Percentiles rank a stretch among this genome's conserved stretches.
These are phyloP conservation scores for Formicarius rufipectus DNA, from an alignment of 2,113 vertebrate species.

Conservation along the genomic window DNA sequence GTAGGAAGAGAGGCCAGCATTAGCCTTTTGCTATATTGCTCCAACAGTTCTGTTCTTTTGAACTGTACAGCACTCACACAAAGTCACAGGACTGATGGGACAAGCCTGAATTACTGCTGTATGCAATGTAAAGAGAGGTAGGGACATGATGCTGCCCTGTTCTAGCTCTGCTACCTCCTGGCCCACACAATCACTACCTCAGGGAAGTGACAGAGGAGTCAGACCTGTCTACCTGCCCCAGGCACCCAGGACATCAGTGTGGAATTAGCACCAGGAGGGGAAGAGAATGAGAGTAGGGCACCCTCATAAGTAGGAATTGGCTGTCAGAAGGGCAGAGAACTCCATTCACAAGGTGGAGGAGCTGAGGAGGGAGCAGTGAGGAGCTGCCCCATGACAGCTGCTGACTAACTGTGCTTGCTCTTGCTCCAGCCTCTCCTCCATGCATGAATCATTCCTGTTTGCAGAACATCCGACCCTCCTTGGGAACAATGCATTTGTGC, in stretches of 20 bases:
- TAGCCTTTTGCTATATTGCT: neutral
- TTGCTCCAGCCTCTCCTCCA: neutral
- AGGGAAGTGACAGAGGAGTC: neutral
- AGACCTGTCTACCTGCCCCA: neutral
- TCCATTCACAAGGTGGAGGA: neutral
- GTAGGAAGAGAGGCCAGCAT: neutral
- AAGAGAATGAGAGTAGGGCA: neutral
- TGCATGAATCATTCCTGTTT: fast-evolving
- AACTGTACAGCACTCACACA: neutral
- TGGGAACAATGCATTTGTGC: neutral
- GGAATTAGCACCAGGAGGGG: neutral
- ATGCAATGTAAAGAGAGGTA: neutral
- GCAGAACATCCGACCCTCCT: neutral
- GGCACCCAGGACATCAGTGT: neutral
- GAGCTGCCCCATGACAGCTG: neutral
- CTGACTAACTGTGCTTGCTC: neutral
- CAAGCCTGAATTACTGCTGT: neutral
- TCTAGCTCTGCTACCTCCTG: neutral
- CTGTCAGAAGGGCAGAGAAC: neutral
- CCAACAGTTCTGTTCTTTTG: neutral
- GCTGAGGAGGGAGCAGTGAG: neutral
- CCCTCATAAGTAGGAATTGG: neutral
- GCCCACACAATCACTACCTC: neutral
- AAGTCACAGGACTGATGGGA: neutral
- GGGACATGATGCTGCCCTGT: neutral